Evolutionary conservation across 1,140 invertebrate genomes (phyloP), one percentile per base, ranked within the genome.

Genomic region (Notospermus geniculatus): DNA sequence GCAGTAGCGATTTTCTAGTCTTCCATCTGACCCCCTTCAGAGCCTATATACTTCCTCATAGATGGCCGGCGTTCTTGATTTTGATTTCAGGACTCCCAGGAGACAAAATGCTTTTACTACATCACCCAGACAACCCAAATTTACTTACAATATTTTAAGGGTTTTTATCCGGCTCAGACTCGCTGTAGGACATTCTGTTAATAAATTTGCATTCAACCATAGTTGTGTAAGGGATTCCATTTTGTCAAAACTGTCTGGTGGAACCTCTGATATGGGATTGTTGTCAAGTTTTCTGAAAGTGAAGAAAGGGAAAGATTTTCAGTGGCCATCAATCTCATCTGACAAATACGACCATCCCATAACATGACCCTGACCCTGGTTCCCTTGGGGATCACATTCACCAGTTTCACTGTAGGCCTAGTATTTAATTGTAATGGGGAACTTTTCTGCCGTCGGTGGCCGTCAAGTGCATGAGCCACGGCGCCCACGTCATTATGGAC

Each of bases 201-300:
- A 50, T 19, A 56, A 41, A 43, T 75, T 75, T 9, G 60, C 65
- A 54, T 75, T 69, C 15, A 75, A 52, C 57, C 68, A 65, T 17
- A 75, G 50, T 11, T 61, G 57, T n/a, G 60, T 60, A 13, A 75
- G 59, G 11, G 32, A 45, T 7, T 19, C 19, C 25, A 73, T 59
- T 28, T 68, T 56, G 28, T 57, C 52, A 43, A 75, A 75, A 57
- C 63, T 66, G 56, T 67, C 62, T 2, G 56, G 55, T 28, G 72
- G 63, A 5, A 74, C 66, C 27, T 54, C 43, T 9, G 59, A 28
- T n/a, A 75, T 73, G 7, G 63, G 45, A 57, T 75, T 75, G 46
- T 70, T 63, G 59, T 73, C 74, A 41, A 79, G 56, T 60, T 79
- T 68, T 52, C 77, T 78, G 66, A 11, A 71, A 68, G 45, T 45